Base-by-base conservation (phyloP, 2,797 vertebrate genomes). In the Chaetodon trifasciatus region DNA sequence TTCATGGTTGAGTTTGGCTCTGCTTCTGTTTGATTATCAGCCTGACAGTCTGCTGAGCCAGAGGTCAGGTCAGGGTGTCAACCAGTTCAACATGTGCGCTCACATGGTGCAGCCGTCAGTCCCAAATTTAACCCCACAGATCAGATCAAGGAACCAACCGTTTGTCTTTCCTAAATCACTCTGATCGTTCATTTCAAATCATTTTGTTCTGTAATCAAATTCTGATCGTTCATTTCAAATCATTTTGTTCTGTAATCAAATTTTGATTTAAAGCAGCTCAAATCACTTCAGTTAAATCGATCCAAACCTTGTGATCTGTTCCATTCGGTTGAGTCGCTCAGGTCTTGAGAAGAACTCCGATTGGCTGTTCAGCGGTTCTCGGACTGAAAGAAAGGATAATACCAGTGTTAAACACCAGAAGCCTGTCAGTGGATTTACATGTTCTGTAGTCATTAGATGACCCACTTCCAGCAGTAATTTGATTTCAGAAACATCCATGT, bases 1-100 rank as follows among this genome's bases (percentile, higher is more conserved):
- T 91, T 85, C 55, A 85, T 70, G 79, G 74, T 86, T 57, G 24
- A n/a, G 37, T 75, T 72, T 74, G 71, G 63, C 84, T 74, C 61
- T 57, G 73, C 52, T 80, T 75, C 16, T 53, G 70, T 71, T 75
- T 13, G 23, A 24, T 53, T 35, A 19, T 53, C 37, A 9, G 28
- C 5, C 56, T 13, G 62, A 21, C 47, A 64, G 46, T 64, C 60
- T 47, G 72, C 24, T 40, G 58, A 37, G 6, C 8, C 50, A 37
- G 9, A 12, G 50, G 28, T 60, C 39, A 17, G 24, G 17, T 60
- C 28, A 46, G 53, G 49, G 35, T 50, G 6, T 55, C 16, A 32
- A 8, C 3, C 23, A 15, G 7, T 17, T 8, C 28, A 16, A 1
- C 53, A 24, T 1, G 12, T 21, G 16, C 32, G 55, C 10, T 28